Percentiles rank a stretch among this genome's conserved stretches.
Conservation (phyloP, 2,797 vertebrate genomes). For the Emys orbicularis region DNA sequence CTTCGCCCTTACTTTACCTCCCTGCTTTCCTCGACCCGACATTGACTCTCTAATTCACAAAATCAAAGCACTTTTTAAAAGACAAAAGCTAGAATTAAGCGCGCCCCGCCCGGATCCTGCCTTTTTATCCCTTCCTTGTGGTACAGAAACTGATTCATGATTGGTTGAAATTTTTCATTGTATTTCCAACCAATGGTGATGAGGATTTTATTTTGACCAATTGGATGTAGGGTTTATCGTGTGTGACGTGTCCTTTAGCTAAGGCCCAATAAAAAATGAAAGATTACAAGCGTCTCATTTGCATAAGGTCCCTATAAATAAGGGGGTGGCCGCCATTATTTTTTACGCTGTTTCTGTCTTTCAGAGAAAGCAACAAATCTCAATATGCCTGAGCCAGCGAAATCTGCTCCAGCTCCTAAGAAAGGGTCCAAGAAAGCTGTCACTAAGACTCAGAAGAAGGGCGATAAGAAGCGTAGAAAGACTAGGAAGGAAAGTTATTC, state of each 20-base stretch:
- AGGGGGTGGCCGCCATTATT: neutral
- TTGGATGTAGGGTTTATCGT: neutral
- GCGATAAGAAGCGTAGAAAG: slow-evolving; percentile 63
- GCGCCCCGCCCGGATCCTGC: neutral
- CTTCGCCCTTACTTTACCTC: neutral
- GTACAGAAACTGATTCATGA: neutral
- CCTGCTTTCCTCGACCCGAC: neutral
- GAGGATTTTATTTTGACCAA: neutral
- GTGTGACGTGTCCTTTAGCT: neutral
- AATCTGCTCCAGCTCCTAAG: slow-evolving; percentile 38
- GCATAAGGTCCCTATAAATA: neutral
- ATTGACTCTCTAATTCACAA: fast-evolving
- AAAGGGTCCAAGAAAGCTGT: slow-evolving; percentile 55
- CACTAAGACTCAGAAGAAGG: slow-evolving; percentile 45
- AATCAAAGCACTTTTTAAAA: neutral
- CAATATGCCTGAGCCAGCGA: slow-evolving; percentile 44
- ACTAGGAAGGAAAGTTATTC: slow-evolving; percentile 43
- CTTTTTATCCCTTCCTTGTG: neutral
- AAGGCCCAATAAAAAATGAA: neutral
- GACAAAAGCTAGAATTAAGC: fast-evolving
- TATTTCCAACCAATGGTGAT: neutral
- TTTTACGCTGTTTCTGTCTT: neutral
- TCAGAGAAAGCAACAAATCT: neutral
- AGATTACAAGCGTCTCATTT: neutral
- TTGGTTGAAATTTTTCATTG: neutral